Conservation (phyloP, 2,888 invertebrate genomes). For the Augiades crinisus region DNA sequence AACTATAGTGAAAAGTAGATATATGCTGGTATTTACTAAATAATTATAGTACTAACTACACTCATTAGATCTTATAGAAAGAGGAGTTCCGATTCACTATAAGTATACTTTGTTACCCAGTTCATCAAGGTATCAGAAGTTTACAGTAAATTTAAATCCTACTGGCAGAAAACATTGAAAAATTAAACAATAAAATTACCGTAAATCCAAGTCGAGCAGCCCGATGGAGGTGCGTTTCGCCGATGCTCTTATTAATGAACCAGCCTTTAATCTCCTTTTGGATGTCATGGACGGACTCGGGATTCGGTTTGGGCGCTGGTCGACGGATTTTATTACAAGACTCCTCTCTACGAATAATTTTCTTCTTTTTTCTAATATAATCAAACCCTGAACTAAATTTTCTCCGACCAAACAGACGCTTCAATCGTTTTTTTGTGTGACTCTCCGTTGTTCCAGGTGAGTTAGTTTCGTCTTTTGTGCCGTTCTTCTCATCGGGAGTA, state of each 20-base stretch:
- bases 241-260: slow-evolving; percentile 96
- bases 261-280: slow-evolving; percentile 93
- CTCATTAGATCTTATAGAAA: too few species aligned
- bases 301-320: slow-evolving; percentile 76
- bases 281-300: slow-evolving; percentile 88
- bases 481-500: slow-evolving; percentile 65
- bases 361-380: slow-evolving; percentile 94
- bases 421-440: slow-evolving; percentile 79
- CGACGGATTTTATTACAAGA: slow-evolving; percentile 67
- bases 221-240: slow-evolving; percentile 95
- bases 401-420: slow-evolving; percentile 84
- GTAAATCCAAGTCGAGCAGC: slow-evolving; percentile 94
- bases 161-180: too few species aligned
- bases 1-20: too few species aligned
- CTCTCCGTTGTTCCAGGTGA: slow-evolving; percentile 52
- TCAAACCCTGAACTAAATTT: slow-evolving; percentile 93
- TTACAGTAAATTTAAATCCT: too few species aligned
- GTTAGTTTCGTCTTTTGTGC: slow-evolving; percentile 58
- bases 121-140: too few species aligned
- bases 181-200: slow-evolving; percentile 78
- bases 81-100: too few species aligned
- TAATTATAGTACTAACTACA: too few species aligned
- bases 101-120: too few species aligned
- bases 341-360: slow-evolving; percentile 82
- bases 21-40: too few species aligned